Percentiles rank a stretch among this genome's conserved stretches.
These are phyloP conservation scores for Drosophila murphyi DNA, from an alignment of 1,140 invertebrate genomes.

Conservation along the genomic window DNA sequence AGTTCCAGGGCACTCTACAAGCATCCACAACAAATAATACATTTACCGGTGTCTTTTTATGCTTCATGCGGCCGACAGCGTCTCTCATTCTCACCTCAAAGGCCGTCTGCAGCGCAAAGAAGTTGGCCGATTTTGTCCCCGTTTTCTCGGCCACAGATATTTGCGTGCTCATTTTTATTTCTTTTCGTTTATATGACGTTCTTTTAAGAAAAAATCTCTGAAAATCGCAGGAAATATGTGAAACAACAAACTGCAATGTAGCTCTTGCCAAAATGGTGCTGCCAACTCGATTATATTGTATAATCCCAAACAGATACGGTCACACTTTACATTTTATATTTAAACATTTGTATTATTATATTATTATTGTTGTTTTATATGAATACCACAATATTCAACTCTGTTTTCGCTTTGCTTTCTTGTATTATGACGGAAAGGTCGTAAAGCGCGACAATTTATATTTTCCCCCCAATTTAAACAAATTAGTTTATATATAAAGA, in stretches of 20 bases:
- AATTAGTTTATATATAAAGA: neutral
- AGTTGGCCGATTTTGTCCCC: slow-evolving; percentile 34
- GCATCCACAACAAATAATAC: neutral
- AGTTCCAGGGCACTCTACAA: slow-evolving; percentile 55
- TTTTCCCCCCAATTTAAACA: neutral
- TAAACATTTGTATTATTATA: too few relatives aligned
- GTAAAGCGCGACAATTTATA: neutral
- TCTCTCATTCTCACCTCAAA: slow-evolving; percentile 51
- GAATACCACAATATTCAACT: neutral
- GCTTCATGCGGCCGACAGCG: too few relatives aligned
- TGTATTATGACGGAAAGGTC: neutral
- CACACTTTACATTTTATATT: neutral
- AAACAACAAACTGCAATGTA: slow-evolving; percentile 24
- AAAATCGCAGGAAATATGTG: neutral
- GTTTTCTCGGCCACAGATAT: slow-evolving; percentile 10
- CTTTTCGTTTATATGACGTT: neutral
- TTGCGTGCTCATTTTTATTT: slow-evolving; percentile 45
- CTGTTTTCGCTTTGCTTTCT: neutral
- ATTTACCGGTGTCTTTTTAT: neutral
- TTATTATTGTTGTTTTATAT: neutral
- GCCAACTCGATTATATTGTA: slow-evolving; percentile 7
- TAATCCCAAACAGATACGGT: neutral
- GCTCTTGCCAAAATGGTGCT: slow-evolving; percentile 5
- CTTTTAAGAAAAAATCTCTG: neutral
- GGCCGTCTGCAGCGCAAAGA: slow-evolving; percentile 55